phyloP scores from a whole-genome alignment of 2,888 invertebrate species.

The Biston betularia region DNA sequence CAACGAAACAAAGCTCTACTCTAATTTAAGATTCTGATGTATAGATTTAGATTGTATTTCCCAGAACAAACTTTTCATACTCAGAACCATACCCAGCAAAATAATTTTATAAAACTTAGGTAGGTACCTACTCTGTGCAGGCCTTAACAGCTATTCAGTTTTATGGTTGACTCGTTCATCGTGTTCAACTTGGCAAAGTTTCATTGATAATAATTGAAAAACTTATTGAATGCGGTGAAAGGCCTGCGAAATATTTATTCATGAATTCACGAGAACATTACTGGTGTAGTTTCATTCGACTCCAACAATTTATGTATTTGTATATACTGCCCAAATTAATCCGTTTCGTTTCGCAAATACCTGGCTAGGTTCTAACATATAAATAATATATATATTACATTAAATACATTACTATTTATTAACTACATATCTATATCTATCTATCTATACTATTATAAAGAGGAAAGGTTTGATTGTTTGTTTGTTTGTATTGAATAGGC shows the following conservation, averaged over 20 bases:
- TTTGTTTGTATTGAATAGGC: too few relatives aligned
- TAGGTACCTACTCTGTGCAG: neutral
- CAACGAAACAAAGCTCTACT: too few relatives aligned
- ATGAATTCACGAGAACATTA: constrained; percentile 39
- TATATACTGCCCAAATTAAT: neutral
- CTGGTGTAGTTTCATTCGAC: constrained; percentile 32
- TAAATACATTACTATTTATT: too few relatives aligned
- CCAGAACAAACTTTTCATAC: too few relatives aligned
- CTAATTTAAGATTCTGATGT: too few relatives aligned
- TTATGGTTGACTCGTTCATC: constrained; percentile 41
- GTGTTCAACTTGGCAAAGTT: constrained; percentile 53
- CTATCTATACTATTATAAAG: too few relatives aligned
- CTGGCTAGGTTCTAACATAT: neutral
- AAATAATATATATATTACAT: too few relatives aligned
- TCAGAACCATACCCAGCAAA: neutral
- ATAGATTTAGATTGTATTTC: too few relatives aligned
- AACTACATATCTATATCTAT: too few relatives aligned
- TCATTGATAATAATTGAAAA: constrained; percentile 61
- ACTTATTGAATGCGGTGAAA: constrained; percentile 59
- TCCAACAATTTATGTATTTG: neutral
- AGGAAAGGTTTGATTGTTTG: too few relatives aligned
- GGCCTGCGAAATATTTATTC: constrained; percentile 47
- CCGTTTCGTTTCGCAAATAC: neutral
- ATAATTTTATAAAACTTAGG: neutral
- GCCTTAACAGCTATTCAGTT: constrained; percentile 26